Conservation (phyloP, 2,888 invertebrate species). For the Apocheima hispidaria region DNA sequence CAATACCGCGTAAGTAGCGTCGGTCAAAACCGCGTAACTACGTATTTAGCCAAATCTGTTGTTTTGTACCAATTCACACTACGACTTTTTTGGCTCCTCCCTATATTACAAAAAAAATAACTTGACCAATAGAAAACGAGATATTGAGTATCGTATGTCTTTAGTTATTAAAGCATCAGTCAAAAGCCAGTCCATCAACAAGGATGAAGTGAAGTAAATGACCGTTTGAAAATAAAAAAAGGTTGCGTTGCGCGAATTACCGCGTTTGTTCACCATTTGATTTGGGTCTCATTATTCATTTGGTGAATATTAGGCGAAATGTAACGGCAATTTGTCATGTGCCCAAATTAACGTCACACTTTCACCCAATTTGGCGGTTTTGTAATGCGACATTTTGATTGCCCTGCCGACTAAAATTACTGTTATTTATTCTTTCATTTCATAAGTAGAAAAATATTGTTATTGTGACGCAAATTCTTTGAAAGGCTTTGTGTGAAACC, state of each 20-base stretch:
- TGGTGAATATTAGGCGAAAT: conserved; percentile 60
- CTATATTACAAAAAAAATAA: too few species aligned
- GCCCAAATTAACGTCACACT: conserved; percentile 76
- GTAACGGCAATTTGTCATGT: conserved; percentile 79
- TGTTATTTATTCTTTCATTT: conserved; percentile 52
- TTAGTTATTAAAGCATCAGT: too few species aligned
- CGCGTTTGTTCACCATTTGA: conserved; percentile 63
- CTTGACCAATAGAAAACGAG: too few species aligned
- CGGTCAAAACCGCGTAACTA: background rate
- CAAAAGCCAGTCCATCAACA: too few species aligned
- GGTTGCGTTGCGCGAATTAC: conserved; percentile 67
- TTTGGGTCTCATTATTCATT: conserved; percentile 52
- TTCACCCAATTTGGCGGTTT: conserved; percentile 78
- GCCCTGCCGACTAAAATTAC: conserved; percentile 56
- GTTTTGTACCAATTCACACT: too few species aligned
- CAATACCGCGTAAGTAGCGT: too few species aligned
- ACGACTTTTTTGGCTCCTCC: too few species aligned
- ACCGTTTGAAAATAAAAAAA: conserved; percentile 33
- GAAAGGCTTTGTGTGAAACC: background rate
- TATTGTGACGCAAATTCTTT: conserved; percentile 19
- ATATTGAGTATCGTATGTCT: too few species aligned
- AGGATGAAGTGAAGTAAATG: too few species aligned
- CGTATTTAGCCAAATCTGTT: background rate
- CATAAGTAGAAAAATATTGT: conserved; percentile 12
- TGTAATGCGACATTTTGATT: conserved; percentile 72